Percentiles rank a stretch among this genome's conserved stretches.
Evolutionary conservation across 2,888 invertebrate species (phyloP).

Genomic region (Anarsia innoxiella): DNA sequence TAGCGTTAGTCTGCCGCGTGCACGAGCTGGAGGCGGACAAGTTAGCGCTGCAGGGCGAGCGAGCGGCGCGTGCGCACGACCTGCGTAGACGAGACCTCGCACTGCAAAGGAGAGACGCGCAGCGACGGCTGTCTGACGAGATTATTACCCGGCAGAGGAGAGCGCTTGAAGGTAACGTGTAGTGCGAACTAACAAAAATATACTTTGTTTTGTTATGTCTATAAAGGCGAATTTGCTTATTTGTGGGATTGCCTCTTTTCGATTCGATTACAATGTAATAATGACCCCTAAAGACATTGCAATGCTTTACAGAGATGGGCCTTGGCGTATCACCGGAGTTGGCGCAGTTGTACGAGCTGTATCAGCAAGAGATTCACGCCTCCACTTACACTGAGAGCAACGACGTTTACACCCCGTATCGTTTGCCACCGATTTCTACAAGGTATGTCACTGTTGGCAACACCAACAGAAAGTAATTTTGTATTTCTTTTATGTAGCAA

Average conservation of each 20-base stretch:
- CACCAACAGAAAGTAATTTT: no score
- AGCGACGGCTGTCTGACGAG: conserved; percentile 90
- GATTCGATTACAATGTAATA: no score
- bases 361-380: conserved; percentile 91
- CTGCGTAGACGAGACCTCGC: conserved; percentile 88
- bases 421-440: conserved; percentile 78
- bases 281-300: no score
- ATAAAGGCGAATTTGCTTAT: no score
- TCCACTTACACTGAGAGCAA: conserved; percentile 82
- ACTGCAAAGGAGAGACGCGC: conserved; percentile 87
- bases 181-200: no score
- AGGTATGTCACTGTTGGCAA: no score
- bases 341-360: conserved; percentile 85
- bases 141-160: conserved; percentile 92
- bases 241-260: no score
- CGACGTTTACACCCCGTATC: conserved; percentile 70
- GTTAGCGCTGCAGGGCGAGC: conserved; percentile 91
- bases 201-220: no score
- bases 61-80: conserved; percentile 90
- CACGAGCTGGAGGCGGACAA: conserved; percentile 97
- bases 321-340: conserved; percentile 83
- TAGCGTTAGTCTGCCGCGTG: conserved; percentile 90
- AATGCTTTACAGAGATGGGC: conserved; percentile 79
- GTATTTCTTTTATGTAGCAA: no score
- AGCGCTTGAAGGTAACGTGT: conserved; percentile 84